Conservation (phyloP, 2,113 vertebrate species). For the Nannobrachium achirus region DNA sequence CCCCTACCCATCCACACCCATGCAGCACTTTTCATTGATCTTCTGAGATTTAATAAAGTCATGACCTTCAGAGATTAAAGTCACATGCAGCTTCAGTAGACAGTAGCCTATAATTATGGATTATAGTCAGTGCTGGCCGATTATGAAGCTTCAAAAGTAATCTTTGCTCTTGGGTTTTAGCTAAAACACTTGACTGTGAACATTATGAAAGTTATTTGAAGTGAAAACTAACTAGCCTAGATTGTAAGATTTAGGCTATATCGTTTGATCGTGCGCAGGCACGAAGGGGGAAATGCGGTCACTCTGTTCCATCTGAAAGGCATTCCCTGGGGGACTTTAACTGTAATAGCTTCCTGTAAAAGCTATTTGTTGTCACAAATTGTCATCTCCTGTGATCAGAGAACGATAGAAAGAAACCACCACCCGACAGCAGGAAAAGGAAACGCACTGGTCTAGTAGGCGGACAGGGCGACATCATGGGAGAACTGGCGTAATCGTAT, state of each 20-base stretch:
- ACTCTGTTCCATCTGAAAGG: slow-evolving; percentile 14
- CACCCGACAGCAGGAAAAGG: slow-evolving; percentile 44
- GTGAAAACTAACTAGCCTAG: too few relatives aligned
- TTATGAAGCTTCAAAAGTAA: neutral
- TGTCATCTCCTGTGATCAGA: slow-evolving; percentile 43
- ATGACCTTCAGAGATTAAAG: too few relatives aligned
- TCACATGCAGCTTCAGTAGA: too few relatives aligned
- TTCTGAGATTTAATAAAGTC: too few relatives aligned
- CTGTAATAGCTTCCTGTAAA: slow-evolving; percentile 51
- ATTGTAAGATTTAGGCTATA: neutral
- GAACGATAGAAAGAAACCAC: slow-evolving; percentile 42
- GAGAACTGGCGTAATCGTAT: slow-evolving; percentile 24
- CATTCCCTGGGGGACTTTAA: slow-evolving; percentile 20
- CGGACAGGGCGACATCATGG: slow-evolving; percentile 35
- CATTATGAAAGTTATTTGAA: too few relatives aligned
- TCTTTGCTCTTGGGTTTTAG: neutral
- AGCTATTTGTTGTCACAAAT: slow-evolving; percentile 51
- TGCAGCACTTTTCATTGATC: too few relatives aligned
- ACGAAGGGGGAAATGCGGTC: slow-evolving; percentile 3
- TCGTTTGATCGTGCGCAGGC: slow-evolving; percentile 18
- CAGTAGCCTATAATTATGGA: too few relatives aligned
- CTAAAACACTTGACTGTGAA: too few relatives aligned
- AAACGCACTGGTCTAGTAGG: slow-evolving; percentile 35
- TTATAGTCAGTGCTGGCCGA: neutral
- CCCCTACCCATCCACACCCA: too few relatives aligned